Percentiles rank a stretch among this genome's conserved stretches.
These are phyloP conservation scores for Pseudococcus longispinus DNA, from an alignment of 2,888 invertebrate genomes.

Conservation along the genomic window DNA sequence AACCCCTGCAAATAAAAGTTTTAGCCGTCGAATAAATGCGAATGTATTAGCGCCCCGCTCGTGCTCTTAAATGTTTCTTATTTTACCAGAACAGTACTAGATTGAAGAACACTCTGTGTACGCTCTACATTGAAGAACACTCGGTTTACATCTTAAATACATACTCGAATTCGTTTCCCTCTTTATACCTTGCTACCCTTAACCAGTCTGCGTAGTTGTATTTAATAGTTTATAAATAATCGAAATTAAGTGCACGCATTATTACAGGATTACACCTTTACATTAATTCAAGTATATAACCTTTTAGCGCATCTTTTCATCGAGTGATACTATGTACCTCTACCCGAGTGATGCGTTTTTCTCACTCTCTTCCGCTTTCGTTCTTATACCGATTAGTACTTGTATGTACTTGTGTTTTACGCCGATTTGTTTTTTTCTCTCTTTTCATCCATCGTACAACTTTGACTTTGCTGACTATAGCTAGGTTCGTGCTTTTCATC, in stretches of 20 bases:
- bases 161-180: conserved; percentile 55
- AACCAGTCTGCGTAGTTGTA: conserved; percentile 49
- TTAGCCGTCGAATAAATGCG: conserved; percentile 49
- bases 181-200: conserved; percentile 50
- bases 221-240: conserved; percentile 56
- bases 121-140: conserved; percentile 53
- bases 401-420: background rate
- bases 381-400: background rate
- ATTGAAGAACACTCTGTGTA: conserved; percentile 52
- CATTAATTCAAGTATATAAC: conserved; percentile 52
- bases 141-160: conserved; percentile 54
- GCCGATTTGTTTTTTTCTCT: background rate
- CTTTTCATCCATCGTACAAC: background rate
- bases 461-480: background rate
- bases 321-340: conserved; percentile 4
- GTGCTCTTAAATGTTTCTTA: conserved; percentile 53
- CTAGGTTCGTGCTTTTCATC: background rate
- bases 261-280: conserved; percentile 55
- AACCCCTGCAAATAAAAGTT: conserved; percentile 47
- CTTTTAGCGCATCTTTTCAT: conserved; percentile 38
- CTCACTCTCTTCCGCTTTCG: background rate
- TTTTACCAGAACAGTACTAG: conserved; percentile 54
- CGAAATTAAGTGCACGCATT: conserved; percentile 54
- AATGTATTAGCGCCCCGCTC: conserved; percentile 52
- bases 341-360: background rate